Base-by-base conservation (phyloP, 2,888 invertebrate species). In the Apodemia zela region DNA sequence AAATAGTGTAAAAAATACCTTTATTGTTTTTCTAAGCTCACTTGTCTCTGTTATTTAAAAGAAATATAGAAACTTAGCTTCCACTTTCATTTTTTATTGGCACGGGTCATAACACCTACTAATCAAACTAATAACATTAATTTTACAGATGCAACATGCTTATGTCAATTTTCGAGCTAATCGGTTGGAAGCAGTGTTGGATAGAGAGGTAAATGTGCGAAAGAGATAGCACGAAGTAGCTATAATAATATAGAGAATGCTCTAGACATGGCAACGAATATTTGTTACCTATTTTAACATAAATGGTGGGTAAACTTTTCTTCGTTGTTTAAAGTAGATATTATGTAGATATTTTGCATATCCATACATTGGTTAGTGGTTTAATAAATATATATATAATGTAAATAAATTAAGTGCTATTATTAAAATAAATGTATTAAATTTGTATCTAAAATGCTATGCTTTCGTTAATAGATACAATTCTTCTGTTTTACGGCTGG, bases 191-290 rank as follows among this genome's bases (percentile, higher is more conserved):
- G 84, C 92, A 92, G 86, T 92, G 92, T 92, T 92, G 92, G 92
- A 92, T 92, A 89, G 92, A 92, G 92, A 92, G 92, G 92, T 92
- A 92, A 89, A 90, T 91, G 91, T 90, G 91, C 90, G 90, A 90
- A 91, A 89, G 89, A 89, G 86, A 84, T 70, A 81, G 80, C 83
- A 84, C 81, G 81, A 66, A 69, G 69, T 72, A 68, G 60, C 61
- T 51, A 42, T 51, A 45, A 51, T 61, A 59, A 25, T 54, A 15
- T 54, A 54, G 25, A 54, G 15, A 54, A 25, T 25, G 15, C 6
- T 25, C 13, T 54, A 6, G 21, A 21, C 11, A 11, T 13, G 7
- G 13, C 21, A 54, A 54, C 25, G 25, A 54, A 54, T 25, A 54
- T 54, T 54, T 25, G 54, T 54, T 25, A 54, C 15, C 15, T 25